phyloP scores from a whole-genome alignment of 2,113 vertebrate species.

The Hippopotamus amphibius region DNA sequence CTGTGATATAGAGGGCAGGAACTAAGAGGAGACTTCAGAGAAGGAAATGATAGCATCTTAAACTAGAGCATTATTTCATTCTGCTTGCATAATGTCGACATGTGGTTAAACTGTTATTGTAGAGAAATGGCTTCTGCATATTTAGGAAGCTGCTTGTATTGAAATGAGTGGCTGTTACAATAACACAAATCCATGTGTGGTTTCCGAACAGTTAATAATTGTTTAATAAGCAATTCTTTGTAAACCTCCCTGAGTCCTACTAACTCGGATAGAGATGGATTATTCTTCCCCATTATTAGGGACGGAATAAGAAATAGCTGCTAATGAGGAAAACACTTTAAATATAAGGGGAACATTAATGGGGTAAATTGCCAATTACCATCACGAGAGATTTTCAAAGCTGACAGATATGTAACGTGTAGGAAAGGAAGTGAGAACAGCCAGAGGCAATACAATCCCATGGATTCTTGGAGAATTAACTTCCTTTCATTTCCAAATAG shows the following conservation, averaged over 20 bases:
- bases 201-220: slow-evolving; percentile 79
- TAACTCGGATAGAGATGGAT: slow-evolving; percentile 53
- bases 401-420: slow-evolving; percentile 62
- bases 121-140: slow-evolving; percentile 74
- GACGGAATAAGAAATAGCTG: slow-evolving; percentile 66
- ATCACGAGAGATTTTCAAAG: slow-evolving; percentile 65
- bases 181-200: slow-evolving; percentile 72
- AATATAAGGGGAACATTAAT: slow-evolving; percentile 56
- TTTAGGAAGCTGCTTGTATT: slow-evolving; percentile 72
- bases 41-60: slow-evolving; percentile 74
- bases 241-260: slow-evolving; percentile 50
- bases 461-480: slow-evolving; percentile 68
- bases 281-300: slow-evolving; percentile 67
- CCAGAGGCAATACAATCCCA: slow-evolving; percentile 45
- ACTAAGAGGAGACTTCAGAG: slow-evolving; percentile 67
- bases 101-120: slow-evolving; percentile 74
- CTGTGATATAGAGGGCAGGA: slow-evolving; percentile 73
- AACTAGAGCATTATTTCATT: slow-evolving; percentile 67
- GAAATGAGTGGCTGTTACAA: slow-evolving; percentile 66
- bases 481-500: slow-evolving; percentile 73
- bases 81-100: slow-evolving; percentile 59
- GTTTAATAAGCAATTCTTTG: slow-evolving; percentile 74
- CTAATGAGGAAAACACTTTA: slow-evolving; percentile 70
- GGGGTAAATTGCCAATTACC: slow-evolving; percentile 72
- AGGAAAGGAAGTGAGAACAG: slow-evolving; percentile 54